phyloP scores from a whole-genome alignment of 2,797 vertebrate genomes.

The Odontamblyopus lacepedii region DNA sequence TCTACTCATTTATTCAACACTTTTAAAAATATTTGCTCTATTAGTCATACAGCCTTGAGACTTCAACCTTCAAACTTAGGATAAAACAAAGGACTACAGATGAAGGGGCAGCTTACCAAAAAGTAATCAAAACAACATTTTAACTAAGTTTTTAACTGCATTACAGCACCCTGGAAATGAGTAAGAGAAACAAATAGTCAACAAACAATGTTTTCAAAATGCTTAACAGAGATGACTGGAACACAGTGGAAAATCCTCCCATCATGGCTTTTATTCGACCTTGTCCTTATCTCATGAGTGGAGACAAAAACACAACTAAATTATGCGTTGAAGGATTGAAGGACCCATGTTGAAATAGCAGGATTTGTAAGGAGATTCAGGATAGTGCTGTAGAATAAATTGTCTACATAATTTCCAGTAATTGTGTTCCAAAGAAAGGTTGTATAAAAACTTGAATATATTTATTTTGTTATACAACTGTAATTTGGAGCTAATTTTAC shows the following conservation, averaged over 20 bases:
- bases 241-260: too few species aligned
- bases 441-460: too few species aligned
- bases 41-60: slow-evolving; percentile 4
- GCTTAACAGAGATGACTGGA: too few species aligned
- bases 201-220: slow-evolving; percentile 14
- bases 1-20: background rate
- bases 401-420: too few species aligned
- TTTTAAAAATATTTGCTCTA: background rate
- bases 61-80: background rate
- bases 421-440: too few species aligned
- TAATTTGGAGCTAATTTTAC: too few species aligned
- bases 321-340: background rate
- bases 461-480: too few species aligned
- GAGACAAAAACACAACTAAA: background rate
- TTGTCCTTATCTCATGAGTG: background rate
- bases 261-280: too few species aligned
- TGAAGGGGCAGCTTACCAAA: background rate
- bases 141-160: background rate
- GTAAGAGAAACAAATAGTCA: background rate
- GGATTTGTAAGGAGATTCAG: too few species aligned
- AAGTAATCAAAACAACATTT: background rate
- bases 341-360: too few species aligned
- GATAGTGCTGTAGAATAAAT: too few species aligned
- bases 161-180: background rate
- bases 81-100: slow-evolving; percentile 8